Evolutionary conservation across 2,797 vertebrate genomes (phyloP), one percentile per base, ranked within the genome.

Genomic region (Morelia viridis): DNA sequence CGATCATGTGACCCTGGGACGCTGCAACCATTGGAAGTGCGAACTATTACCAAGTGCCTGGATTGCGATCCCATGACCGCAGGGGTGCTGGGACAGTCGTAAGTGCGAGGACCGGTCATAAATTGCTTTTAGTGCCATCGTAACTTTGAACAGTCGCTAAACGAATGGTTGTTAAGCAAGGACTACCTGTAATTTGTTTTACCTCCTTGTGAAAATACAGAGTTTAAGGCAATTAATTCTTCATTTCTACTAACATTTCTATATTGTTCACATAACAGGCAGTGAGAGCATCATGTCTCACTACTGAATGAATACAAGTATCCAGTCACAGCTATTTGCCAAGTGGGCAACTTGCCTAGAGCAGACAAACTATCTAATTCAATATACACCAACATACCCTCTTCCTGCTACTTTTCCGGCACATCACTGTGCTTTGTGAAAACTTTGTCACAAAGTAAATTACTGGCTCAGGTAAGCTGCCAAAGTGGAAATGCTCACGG

Each of bases 401-500:
- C 41, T 60, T 26, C 85, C 56, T 80, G 57, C 22, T 53, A 8
- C 12, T 35, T 53, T 50, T 41, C 46, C 57, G 53, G 46, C 83
- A 62, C 41, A 62, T 22, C 22, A 28, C 46, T 46, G 15, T 26
- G 15, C 26, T 58, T 83, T 56, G 22, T 71, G 84, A 87, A 86
- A 86, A 92, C 50, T 61, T 17, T 41, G 22, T 24, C 24, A 35
- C 24, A 86, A n/a, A 87, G 24, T 60, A 60, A 83, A 83, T 71
- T 22, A 28, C 19, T 56, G 58, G 31, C 17, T 58, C 19, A 80
- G 89, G 85, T 89, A 92, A 80, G 28, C 60, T 92, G 85, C 89
- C 56, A 84, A 62, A 71, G 68, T 57, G 26, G 22, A 80, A 92
- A 31, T 24, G 71, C 83, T 92, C 68, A 64, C 17, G 7, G 83